Evolutionary conservation across 2,888 invertebrate genomes (phyloP), one percentile per base, ranked within the genome.

Genomic region (Orthosia gracilis): DNA sequence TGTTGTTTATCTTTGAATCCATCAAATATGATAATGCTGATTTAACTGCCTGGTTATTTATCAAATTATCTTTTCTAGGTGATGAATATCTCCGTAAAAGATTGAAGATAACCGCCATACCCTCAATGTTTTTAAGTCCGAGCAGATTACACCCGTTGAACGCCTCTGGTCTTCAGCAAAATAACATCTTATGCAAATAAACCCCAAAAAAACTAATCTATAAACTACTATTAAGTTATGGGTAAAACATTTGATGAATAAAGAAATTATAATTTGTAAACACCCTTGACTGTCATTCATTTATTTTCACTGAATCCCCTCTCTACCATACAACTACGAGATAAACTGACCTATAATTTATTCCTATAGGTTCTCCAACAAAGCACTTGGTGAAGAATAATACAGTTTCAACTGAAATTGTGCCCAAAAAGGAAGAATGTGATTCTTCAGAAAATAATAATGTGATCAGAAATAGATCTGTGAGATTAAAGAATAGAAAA

Each of bases 401-500:
- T 1, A 21, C 40, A 9, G 61, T 26, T 47, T 54, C 72, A 17
- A 54, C 59, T 21, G 54, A 21, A 64, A 61, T 17, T 23, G 13
- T 5, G 2, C 17, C 13, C 17, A 77, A 55, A 17, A 26, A n/a
- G 12, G 59, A 50, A 65, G 66, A 75, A 45, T 64, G 3, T 26
- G 58, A 15, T 49, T 11, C 66, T 47, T 40, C 45, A 40, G 75
- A 82, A 62, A 45, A 52, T 21, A 74, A 62, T 40, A 71, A 31
- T 12, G 17, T 9, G 3, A 50, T 59, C 17, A 71, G 82, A 69
- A 63, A 78, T 49, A 71, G 66, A 59, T 82, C 82, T 1, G 49
- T 82, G 62, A 69, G 82, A 59, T 75, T 82, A 52, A 82, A 21
- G 15, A 82, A 82, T 23, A 78, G 59, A 49, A 82, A 72, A 72